phyloP scores from a whole-genome alignment of 2,113 vertebrate species.

The Vicugna pacos region DNA sequence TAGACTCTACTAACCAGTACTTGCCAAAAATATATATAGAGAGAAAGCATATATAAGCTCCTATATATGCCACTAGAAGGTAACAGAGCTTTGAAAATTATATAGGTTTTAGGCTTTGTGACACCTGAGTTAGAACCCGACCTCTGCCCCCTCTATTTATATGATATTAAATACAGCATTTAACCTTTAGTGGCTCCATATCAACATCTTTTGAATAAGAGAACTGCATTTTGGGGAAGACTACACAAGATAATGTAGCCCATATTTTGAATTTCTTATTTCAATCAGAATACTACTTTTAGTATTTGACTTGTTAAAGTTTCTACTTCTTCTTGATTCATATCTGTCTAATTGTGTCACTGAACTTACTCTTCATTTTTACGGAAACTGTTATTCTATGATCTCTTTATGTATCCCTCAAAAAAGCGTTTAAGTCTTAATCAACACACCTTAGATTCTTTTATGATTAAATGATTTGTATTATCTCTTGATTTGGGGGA shows the following conservation, averaged over 20 bases:
- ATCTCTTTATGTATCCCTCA: background rate
- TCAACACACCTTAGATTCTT: background rate
- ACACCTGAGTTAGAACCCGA: background rate
- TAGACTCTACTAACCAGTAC: background rate
- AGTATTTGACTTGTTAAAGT: background rate
- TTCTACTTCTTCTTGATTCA: background rate
- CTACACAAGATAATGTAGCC: background rate
- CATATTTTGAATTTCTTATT: background rate
- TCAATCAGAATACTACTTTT: background rate
- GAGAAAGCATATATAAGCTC: background rate
- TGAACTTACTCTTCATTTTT: background rate
- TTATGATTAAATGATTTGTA: background rate
- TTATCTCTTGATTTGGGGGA: background rate
- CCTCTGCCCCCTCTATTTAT: background rate
- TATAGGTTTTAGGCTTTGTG: background rate
- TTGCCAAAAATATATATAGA: background rate
- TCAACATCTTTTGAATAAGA: background rate
- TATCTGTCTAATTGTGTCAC: background rate
- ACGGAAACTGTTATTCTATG: background rate
- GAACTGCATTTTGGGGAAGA: background rate
- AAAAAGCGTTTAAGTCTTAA: background rate
- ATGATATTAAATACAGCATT: background rate
- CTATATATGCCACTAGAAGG: background rate
- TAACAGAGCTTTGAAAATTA: background rate
- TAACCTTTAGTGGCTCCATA: background rate